Conservation (phyloP, 2,888 invertebrate genomes). For the Melikaiella ostensackeni region DNA sequence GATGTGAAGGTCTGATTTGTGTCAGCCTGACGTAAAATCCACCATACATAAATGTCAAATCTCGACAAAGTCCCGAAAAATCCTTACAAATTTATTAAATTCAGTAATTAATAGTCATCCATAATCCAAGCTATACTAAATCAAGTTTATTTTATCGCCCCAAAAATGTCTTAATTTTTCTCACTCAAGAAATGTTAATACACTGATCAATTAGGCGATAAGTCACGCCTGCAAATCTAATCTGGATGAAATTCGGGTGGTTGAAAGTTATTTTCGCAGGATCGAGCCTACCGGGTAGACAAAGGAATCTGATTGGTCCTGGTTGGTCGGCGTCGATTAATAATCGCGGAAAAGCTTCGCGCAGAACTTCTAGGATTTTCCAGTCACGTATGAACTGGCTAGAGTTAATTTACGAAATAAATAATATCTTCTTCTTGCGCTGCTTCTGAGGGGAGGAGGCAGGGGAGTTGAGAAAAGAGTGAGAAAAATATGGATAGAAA, state of each 20-base stretch:
- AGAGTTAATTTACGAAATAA: constrained; percentile 78
- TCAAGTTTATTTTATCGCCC: background rate
- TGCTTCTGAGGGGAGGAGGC: constrained; percentile 48
- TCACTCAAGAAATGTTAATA: background rate
- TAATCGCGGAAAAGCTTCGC: constrained; percentile 73
- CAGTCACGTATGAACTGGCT: constrained; percentile 74
- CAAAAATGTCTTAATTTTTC: background rate
- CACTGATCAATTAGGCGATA: constrained; percentile 8
- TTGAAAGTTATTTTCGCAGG: constrained; percentile 7
- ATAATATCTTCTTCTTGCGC: constrained; percentile 75
- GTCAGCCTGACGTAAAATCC: no score
- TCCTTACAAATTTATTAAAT: background rate
- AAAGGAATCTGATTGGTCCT: constrained; percentile 63
- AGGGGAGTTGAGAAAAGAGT: constrained; percentile 50
- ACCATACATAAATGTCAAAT: no score
- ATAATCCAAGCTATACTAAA: background rate
- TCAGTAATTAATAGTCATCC: background rate
- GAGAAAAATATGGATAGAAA: constrained; percentile 53
- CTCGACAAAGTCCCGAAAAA: no score
- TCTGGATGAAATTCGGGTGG: constrained; percentile 8
- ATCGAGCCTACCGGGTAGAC: constrained; percentile 38
- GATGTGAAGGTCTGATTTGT: no score
- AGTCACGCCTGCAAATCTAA: constrained; percentile 25
- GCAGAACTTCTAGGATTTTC: constrained; percentile 72
- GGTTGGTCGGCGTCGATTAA: constrained; percentile 73